Evolutionary conservation across 1,140 invertebrate species (phyloP), one percentile per base, ranked within the genome.

Genomic region (Drosophila baimaii): DNA sequence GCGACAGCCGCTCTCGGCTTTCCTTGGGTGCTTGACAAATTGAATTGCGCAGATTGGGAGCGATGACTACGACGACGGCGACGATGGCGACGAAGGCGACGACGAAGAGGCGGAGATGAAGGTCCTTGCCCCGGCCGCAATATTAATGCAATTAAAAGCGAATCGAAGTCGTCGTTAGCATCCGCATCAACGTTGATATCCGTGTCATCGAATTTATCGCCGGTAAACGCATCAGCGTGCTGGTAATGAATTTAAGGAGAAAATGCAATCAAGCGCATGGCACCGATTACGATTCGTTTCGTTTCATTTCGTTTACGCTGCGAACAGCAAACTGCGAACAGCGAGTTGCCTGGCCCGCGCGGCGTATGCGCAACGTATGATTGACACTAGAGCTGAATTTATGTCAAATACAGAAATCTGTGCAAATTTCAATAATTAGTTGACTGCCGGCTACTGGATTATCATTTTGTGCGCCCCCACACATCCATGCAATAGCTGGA

Each of bases 131-230:
- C 39, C 46, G 51, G 63, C 69, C 82, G 39, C 70, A 81, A 76
- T 78, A 79, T 88, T 86, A 86, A 88, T 86, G 82, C 82, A 86
- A 86, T 86, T 86, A 86, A 86, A 62, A 78, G 83, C 69, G 79
- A 81, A 81, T 83, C 81, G 76, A 66, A 79, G 76, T 76, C 59
- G 58, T 41, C 62, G 52, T 63, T 65, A 57, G 31, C 35, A 51
- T 49, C 62, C 46, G 31, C 74, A 55, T 33, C 57, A 44, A 29
- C 62, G 52, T 46, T 68, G 51, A 61, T 69, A 74, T 62, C 62
- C 41, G 70, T 72, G 68, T 61, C 68, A 77, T 77, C 73, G 75
- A 77, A 77, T 77, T 77, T 47, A 76, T 77, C 62, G 74, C 49
- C 62, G 79, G 74, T 81, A 86, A 86, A 81, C 64, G 58, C 79